Evolutionary conservation across 92 coral and sea anemone species (phyloP), one percentile per base, ranked within the genome.

Genomic region (Epizoanthus scotinus): DNA sequence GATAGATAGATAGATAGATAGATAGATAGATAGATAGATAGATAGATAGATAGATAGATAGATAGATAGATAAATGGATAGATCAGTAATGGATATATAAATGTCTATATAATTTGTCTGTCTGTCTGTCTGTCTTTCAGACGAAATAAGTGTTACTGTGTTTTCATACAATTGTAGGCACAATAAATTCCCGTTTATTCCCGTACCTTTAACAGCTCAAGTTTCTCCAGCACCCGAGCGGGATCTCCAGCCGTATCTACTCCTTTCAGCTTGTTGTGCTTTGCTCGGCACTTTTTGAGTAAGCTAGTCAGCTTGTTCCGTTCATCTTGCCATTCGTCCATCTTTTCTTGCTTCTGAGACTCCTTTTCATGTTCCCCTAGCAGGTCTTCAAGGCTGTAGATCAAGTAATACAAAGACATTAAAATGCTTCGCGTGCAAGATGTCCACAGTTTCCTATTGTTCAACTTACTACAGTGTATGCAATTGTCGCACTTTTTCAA

Each of bases 251-350:
- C 29, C 54, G 67, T 57, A 21, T 58, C 81, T 24, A 75, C 15
- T 6, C 68, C 81, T 59, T 34, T 75, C 21, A 75, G 68, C 47
- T 75, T 66, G 54, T 58, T 75, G 21, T 75, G 63, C 61, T 75
- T 75, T 36, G 21, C 54, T 36, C 68, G 68, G 31, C 81, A 75
- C 67, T 59, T 75, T 29, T 75, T 75, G 10, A 75, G 81, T 24
- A 75, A 47, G 38, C 81, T 75, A 29, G 36, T 75, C 26, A 75
- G 67, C 42, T 75, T 58, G 47, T 38, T 75, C 36, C 9, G 58
- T 57, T 75, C 55, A n/a, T 59, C 36, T n/a, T 31, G 63, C 81
- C 81, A 75, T 40, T 75, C 63, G 8, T 75, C 81, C 55, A 75
- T 38, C 67, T 75, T 75, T 25, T 59, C 67, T 59, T 59, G 28